Percentiles rank a stretch among this genome's conserved stretches.
phyloP scores from a whole-genome alignment of 2,888 invertebrate species.

The Brachypalpus laphriformis region DNA sequence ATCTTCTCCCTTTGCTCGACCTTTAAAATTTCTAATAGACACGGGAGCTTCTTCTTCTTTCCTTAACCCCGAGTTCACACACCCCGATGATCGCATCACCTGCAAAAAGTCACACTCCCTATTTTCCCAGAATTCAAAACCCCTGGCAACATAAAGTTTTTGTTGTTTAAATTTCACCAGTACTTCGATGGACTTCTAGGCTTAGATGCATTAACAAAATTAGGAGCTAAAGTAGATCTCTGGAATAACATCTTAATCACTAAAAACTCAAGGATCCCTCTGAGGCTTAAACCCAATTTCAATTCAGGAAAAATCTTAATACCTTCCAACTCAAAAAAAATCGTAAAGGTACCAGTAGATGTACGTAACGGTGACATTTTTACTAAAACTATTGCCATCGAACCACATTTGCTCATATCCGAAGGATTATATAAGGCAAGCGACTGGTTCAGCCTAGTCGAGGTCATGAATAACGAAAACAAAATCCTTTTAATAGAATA shows the following conservation, averaged over 20 bases:
- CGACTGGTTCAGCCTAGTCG: not conserved
- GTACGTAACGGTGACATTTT: not conserved
- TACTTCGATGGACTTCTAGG: slow-evolving; percentile 11
- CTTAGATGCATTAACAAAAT: not conserved
- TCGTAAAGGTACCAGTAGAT: slow-evolving; percentile 6
- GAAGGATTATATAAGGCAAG: not conserved
- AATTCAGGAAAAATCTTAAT: not conserved
- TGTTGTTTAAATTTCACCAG: slow-evolving; percentile 7
- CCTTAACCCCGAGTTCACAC: not conserved
- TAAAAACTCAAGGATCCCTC: not conserved
- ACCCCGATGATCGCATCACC: not conserved
- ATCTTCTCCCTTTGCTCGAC: not conserved
- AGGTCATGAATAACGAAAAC: not conserved
- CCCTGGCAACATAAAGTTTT: not conserved
- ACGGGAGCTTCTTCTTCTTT: not conserved
- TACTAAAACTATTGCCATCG: too few relatives aligned
- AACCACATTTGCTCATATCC: not conserved
- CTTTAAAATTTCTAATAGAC: not conserved
- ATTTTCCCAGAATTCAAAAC: not conserved
- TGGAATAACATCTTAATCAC: not conserved
- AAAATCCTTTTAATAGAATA: slow-evolving; percentile 14
- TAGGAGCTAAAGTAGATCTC: slow-evolving; percentile 15
- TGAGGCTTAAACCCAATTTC: not conserved
- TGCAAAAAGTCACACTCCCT: not conserved
- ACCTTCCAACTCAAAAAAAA: not conserved